A percentile compares a stretch with the other conserved stretches of the same genome.
Conservation (phyloP, 2,113 vertebrate species). For the Galeopterus variegatus region DNA sequence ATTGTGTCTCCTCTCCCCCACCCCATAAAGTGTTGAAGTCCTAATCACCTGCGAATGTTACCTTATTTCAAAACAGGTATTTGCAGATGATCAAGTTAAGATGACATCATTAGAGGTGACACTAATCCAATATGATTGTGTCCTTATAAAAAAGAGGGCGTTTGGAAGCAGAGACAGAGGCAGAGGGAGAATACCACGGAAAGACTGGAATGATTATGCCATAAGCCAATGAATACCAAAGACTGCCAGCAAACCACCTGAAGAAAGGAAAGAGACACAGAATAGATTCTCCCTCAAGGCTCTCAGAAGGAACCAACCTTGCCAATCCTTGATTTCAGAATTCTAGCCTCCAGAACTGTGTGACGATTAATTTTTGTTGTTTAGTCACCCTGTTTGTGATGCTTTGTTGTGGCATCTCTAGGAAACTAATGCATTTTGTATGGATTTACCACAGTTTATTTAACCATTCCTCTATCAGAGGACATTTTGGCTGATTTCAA, state of each 20-base stretch:
- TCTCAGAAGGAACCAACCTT: neutral
- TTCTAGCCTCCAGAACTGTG: neutral
- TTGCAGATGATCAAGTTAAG: neutral
- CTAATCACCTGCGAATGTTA: neutral
- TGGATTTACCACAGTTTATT: neutral
- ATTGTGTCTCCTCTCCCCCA: fast-evolving
- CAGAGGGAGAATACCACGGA: neutral
- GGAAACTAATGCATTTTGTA: neutral
- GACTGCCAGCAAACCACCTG: neutral
- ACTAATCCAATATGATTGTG: neutral
- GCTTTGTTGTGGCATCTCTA: neutral
- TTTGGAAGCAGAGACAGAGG: neutral
- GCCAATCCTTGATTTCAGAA: neutral
- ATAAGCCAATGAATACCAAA: neutral
- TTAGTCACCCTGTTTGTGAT: neutral
- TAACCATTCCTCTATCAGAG: neutral
- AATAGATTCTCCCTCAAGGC: neutral
- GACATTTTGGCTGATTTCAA: neutral
- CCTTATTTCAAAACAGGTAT: neutral
- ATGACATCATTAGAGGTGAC: neutral
- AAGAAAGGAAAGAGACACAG: neutral
- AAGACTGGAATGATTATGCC: neutral
- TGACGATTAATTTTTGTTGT: neutral
- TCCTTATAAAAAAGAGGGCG: neutral
- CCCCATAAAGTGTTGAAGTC: neutral